phyloP scores from a whole-genome alignment of 1,140 invertebrate genomes.

The Cylas formicarius region DNA sequence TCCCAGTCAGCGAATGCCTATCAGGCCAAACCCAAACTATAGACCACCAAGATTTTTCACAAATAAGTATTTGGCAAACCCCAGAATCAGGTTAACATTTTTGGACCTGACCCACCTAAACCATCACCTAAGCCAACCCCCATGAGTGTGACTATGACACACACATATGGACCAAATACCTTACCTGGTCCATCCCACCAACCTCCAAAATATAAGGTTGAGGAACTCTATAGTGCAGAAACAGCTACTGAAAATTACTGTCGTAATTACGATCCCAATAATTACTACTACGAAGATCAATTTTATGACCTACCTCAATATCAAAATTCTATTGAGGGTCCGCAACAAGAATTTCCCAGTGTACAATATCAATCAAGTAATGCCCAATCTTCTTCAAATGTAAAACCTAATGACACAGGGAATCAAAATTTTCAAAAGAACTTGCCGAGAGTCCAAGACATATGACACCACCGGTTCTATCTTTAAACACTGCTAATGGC shows the following conservation, averaged over 20 bases:
- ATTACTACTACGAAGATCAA: neutral
- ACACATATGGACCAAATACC: conserved; percentile 1
- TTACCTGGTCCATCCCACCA: neutral
- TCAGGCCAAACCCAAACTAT: conserved; percentile 1
- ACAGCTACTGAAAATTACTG: no score
- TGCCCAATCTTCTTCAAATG: neutral
- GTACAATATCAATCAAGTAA: conserved; percentile 1
- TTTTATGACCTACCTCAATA: neutral
- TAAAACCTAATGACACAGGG: neutral
- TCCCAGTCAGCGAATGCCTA: neutral
- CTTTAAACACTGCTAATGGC: neutral
- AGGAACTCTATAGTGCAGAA: conserved; percentile 7
- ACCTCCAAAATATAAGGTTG: conserved; percentile 5
- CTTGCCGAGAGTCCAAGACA: neutral
- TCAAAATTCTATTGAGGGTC: no score
- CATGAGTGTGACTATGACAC: conserved; percentile 13
- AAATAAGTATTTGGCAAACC: conserved; percentile 9
- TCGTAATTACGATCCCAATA: no score
- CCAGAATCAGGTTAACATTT: conserved; percentile 6
- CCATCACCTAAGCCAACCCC: conserved; percentile 7
- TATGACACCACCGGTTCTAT: neutral
- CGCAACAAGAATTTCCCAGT: no score
- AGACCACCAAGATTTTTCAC: conserved; percentile 7
- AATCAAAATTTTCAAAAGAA: neutral
- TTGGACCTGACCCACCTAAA: conserved; percentile 10